Evolutionary conservation across 2,797 vertebrate genomes (phyloP).

Genomic region (Pelochelys cantorii): DNA sequence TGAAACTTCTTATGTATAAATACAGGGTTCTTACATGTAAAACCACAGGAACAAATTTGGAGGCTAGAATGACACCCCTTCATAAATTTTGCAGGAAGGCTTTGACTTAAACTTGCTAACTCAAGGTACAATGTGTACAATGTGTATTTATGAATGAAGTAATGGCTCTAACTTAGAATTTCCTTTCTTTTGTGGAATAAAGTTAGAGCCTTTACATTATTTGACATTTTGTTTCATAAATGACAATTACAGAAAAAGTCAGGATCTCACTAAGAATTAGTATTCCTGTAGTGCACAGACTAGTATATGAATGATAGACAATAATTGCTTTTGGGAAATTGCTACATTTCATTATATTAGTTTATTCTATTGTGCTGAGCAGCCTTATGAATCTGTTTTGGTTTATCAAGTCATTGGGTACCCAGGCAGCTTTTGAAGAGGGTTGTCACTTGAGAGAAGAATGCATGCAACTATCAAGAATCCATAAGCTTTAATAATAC

Average conservation of each 20-base stretch:
- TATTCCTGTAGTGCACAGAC: neutral
- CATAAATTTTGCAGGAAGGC: neutral
- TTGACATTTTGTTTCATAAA: neutral
- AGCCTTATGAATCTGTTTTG: neutral
- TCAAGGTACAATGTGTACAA: neutral
- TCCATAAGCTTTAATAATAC: neutral
- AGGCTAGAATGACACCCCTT: neutral
- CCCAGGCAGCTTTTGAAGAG: neutral
- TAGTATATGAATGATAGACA: neutral
- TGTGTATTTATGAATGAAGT: neutral
- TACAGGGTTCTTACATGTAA: neutral
- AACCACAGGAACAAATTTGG: neutral
- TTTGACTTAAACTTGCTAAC: neutral
- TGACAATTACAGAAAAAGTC: neutral
- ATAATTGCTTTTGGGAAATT: neutral
- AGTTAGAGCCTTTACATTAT: rapidly evolving
- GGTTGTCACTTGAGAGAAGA: neutral
- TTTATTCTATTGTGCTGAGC: neutral
- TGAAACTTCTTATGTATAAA: neutral
- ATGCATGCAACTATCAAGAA: neutral
- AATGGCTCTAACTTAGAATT: neutral
- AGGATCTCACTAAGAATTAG: neutral
- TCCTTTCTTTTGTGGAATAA: neutral
- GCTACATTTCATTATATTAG: neutral
- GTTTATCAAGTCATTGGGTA: conserved; percentile 1